Evolutionary conservation across 2,113 vertebrate genomes (phyloP), one percentile per base, ranked within the genome.

Genomic region (Halichoeres trimaculatus): DNA sequence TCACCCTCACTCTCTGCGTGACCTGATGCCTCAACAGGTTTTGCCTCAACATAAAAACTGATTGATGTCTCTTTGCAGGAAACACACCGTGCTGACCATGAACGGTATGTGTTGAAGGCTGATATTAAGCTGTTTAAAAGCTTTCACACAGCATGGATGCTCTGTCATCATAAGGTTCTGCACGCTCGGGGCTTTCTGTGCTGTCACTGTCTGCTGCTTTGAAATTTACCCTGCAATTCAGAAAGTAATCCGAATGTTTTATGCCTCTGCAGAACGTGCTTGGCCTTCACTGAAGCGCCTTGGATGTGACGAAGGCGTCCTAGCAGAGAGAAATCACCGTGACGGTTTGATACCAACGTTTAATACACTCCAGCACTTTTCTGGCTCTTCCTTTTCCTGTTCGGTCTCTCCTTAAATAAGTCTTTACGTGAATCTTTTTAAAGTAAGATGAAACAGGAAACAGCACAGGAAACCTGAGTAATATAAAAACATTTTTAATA

Each of bases 401-500:
- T n/a, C 16, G 9, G 5, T 30, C 45, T 53, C 10, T 14, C 22
- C 24, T 22, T 36, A 24, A 43, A 40, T 13, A 40, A 3, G 9
- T 13, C 9, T 40, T 2, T 13, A 40, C 38, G 9, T 40, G 2
- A 11, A 7, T 36, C 38, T 40, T 40, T 40, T 40, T 40, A 11
- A 2, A 40, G 38, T 40, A 2, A 40, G 9, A 10, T 4, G 22
- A 0, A 53, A 34, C 23, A 47, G 1, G 10, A 80, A 84, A n/a
- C 54, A 50, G 3, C 64, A 85, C 85, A 78, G 38, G 38, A 66
- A 72, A 54, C 50, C 38, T 11, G 16, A 52, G 60, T 88, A 72
- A 70, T 86, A 85, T 74, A 85, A 71, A 89, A 88, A 88, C 62
- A 71, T 79, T 85, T 93, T 93, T 92, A 91, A 89, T 93, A 85